Base-by-base conservation (phyloP, 2,888 invertebrate genomes). In the Philaethria dido region DNA sequence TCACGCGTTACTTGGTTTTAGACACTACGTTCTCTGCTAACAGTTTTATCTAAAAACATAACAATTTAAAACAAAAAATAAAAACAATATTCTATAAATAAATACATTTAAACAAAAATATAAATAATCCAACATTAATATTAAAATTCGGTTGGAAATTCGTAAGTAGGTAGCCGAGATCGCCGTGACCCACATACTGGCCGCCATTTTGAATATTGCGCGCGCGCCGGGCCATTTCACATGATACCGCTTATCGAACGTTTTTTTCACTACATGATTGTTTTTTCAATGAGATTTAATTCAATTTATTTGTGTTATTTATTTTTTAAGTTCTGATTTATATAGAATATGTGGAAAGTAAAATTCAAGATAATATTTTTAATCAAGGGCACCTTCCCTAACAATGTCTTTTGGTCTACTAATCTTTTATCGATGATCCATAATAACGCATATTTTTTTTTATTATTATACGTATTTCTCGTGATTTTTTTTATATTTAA, bases 151-250 rank as follows among this genome's bases (percentile, higher is more conserved):
- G 66, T 61, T 65, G 64, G 64, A 68, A 66, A 69, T 69, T 66
- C 50, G 66, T 66, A 66, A 64, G 70, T 64, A 45, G 64, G 61
- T 50, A 66, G 62, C 18, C 60, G 69, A 66, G 81, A 75, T 85
- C 81, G 80, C 87, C 86, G 81, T 87, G 87, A 87, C 87, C 87
- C 73, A 87, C 82, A 80, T 86, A 74, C 72, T 47, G 78, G 75
- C 83, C 77, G 86, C 86, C 86, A 86, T 87, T 81, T 86, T 78
- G 76, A 69, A 75, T 74, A 73, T 73, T 82, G 85, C 74, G 85
- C 85, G 82, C 81, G 78, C 77, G 81, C 79, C 80, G 82, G 80
- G 79, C 80, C 83, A 84, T 86, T 85, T 85, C 84, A 81, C 82
- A 80, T 80, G 77, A 75, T 80, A 77, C 65, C 70, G 75, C 75